Conservation (phyloP, 1,140 invertebrate genomes). For the Drusus annulatus region DNA sequence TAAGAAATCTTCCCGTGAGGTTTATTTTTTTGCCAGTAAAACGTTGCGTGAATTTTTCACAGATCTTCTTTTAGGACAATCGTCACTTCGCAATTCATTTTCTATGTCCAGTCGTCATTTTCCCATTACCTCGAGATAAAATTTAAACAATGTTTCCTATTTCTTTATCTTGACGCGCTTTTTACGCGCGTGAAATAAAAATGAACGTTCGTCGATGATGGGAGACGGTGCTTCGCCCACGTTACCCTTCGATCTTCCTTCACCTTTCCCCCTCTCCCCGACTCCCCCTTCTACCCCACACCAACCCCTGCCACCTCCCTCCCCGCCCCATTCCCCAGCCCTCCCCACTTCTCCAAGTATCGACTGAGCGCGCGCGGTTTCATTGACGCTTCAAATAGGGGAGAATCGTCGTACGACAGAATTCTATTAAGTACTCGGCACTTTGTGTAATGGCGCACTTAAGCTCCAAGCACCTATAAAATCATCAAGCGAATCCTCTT, state of each 20-base stretch:
- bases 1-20: too few relatives aligned
- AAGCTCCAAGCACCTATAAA: slow-evolving; percentile 1
- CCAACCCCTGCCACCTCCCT: background rate
- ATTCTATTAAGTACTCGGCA: slow-evolving; percentile 20
- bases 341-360: slow-evolving; percentile 34
- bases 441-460: slow-evolving; percentile 20
- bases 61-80: too few relatives aligned
- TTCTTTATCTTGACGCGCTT: slow-evolving; percentile 53
- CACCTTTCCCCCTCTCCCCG: background rate
- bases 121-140: slow-evolving; percentile 56
- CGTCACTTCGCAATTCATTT: background rate
- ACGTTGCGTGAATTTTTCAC: too few relatives aligned
- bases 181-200: slow-evolving; percentile 57
- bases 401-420: slow-evolving; percentile 44
- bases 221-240: slow-evolving; percentile 24
- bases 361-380: slow-evolving; percentile 50
- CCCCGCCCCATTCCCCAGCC: background rate
- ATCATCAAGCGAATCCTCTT: background rate
- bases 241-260: slow-evolving; percentile 25
- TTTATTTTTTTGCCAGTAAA: too few relatives aligned
- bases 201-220: slow-evolving; percentile 47
- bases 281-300: background rate
- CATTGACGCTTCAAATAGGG: slow-evolving; percentile 46
- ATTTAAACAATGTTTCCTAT: slow-evolving; percentile 58
- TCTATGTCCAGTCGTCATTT: slow-evolving; percentile 50